A percentile compares a stretch with the other conserved stretches of the same genome.
phyloP scores from a whole-genome alignment of 1,140 invertebrate genomes.

The Ylistrum balloti region DNA sequence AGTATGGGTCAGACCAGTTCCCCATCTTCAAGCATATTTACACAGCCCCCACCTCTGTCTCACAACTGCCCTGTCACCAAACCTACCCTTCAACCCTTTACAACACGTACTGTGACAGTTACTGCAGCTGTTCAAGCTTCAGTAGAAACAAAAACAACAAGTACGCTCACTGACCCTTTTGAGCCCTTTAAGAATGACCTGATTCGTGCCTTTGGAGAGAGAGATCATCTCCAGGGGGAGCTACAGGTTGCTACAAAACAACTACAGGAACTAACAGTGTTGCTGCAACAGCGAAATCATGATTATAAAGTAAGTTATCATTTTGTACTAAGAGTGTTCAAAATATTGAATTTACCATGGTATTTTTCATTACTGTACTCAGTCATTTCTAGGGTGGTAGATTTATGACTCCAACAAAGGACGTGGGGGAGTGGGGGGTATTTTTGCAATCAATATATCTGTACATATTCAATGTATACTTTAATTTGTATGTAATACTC shows the following conservation, averaged over 20 bases:
- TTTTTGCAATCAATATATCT: too few relatives aligned
- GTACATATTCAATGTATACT: too few relatives aligned
- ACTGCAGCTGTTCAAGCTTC: conserved; percentile 8
- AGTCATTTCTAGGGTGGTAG: too few relatives aligned
- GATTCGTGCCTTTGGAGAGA: conserved; percentile 52
- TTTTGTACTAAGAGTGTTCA: too few relatives aligned
- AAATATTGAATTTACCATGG: too few relatives aligned
- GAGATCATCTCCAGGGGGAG: conserved; percentile 45
- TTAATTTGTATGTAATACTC: too few relatives aligned
- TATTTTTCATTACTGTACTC: too few relatives aligned
- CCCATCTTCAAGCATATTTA: neutral
- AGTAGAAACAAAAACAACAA: conserved; percentile 48
- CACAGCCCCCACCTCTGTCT: neutral
- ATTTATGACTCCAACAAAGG: too few relatives aligned
- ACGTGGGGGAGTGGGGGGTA: too few relatives aligned
- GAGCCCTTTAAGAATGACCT: conserved; percentile 63
- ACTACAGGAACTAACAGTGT: conserved; percentile 46
- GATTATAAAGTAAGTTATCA: conserved; percentile 45
- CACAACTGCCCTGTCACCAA: neutral
- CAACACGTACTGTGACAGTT: neutral
- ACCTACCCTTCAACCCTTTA: neutral
- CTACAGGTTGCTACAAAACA: conserved; percentile 48
- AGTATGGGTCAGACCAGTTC: neutral
- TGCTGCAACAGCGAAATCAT: conserved; percentile 41
- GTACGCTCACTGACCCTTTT: conserved; percentile 65